Evolutionary conservation across 1,140 invertebrate species (phyloP), one percentile per base, ranked within the genome.

Genomic region (Lepidotrigona ventralis): DNA sequence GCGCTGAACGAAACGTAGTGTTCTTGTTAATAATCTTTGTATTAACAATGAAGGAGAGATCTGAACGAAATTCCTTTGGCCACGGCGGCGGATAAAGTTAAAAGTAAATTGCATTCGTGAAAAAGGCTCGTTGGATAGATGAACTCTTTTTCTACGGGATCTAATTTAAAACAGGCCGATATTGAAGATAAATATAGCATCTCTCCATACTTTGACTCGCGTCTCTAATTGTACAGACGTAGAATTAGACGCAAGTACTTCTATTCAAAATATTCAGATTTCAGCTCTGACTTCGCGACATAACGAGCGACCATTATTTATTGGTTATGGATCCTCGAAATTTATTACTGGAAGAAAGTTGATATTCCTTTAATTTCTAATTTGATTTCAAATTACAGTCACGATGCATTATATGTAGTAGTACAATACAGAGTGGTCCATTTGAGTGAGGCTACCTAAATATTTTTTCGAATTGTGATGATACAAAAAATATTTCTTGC

Each of bases 21-120:
- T 33, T 33, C 15, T 56, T 51, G 60, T 63, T 84, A 88, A 84
- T 89, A 88, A 84, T 69, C 66, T 85, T 82, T 80, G 39, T 60
- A 73, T 58, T 54, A 74, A 74, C 72, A 15, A 74, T n/a, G 29
- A 39, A 21, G 23, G 3, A 39, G 2, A 56, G 54, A 39, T 58
- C 2, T 23, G 17, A 74, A 72, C 15, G 51, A 74, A 58, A 58
- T 58, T 39, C 58, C 21, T n/a, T 19, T 74, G 54, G 11, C 14
- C 72, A 46, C 29, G 6, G 11, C 54, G 11, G 6, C 21, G 54
- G 21, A 74, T 74, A 23, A 74, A 74, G 6, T 39, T n/a, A 14
- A 58, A 74, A 74, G 29, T 12, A 33, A 74, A 58, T 74, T 33
- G 29, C 21, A 58, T 71, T 26, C 39, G 23, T 4, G 21, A 23